Base-by-base conservation (phyloP, 2,888 invertebrate genomes). In the Ophioninae sp. region DNA sequence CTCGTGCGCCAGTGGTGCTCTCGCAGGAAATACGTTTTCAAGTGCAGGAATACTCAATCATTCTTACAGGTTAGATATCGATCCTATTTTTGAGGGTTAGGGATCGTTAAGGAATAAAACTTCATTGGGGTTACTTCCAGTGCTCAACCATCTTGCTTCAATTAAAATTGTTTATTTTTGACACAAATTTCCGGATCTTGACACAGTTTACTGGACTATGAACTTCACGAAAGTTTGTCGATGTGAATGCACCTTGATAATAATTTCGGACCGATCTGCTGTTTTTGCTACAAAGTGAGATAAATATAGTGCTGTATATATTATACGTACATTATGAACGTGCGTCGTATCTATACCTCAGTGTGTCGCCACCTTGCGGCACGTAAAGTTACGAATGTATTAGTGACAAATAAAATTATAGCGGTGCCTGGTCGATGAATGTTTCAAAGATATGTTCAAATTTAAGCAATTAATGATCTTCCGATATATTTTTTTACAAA, bases 351-450 rank as follows among this genome's bases (percentile, higher is more conserved):
- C 39, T 50, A 74, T 44, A 50, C 50, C 64, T 41, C 23, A 64
- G 50, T 50, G 50, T 70, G 61, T 73, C 61, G 72, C 67, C 77
- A 67, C 61, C 77, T 62, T 73, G 72, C 73, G 81, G 65, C 72
- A 72, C 81, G 69, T 57, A 81, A 44, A 8, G 61, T 61, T 23
- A 21, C 39, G 39, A 5, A 56, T 57, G 10, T 70, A 37, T 50
- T 70, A 57, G 57, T 30, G 7, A 7, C 68, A 68, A 23, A 21
- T 20, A 50, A 50, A 68, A 68, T 39, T 17, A 21, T 68, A 23
- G 23, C 21, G 8, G 7, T 23, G 44, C 50, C 7, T 17, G 23
- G 50, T 68, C 23, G 44, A 23, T 68, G 50, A 68, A 8, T 21
- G 50, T 50, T 68, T n/a, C 7, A 57, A 70, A n/a, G 69, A 8